A percentile compares a stretch with the other conserved stretches of the same genome.
Conservation (phyloP, 2,113 vertebrate species). For the Pipra filicauda region DNA sequence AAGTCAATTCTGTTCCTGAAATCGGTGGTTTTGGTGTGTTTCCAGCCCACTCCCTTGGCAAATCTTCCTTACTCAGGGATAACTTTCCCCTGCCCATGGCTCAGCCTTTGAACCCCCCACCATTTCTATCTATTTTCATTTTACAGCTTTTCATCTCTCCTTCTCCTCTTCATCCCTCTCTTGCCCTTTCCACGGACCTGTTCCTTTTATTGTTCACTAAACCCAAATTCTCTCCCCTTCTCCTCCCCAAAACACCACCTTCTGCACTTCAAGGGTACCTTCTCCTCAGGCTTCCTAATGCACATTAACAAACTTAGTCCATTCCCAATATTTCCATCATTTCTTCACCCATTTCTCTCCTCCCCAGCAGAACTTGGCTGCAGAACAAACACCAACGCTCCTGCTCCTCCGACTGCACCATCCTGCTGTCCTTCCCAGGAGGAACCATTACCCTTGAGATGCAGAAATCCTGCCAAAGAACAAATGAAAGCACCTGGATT, state of each 20-base stretch:
- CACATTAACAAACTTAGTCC: not conserved
- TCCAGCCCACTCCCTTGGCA: not conserved
- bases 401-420: not conserved
- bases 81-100: accelerated
- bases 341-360: not conserved
- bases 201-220: not conserved
- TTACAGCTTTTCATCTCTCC: not conserved
- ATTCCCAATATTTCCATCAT: not conserved
- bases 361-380: not conserved
- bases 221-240: not conserved
- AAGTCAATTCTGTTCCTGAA: not conserved
- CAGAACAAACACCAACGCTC: not conserved
- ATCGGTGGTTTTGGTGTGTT: not conserved
- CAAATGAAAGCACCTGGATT: not conserved
- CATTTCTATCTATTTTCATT: not conserved
- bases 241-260: not conserved
- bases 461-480: not conserved
- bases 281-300: not conserved
- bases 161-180: not conserved
- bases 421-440: not conserved
- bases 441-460: not conserved
- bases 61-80: not conserved
- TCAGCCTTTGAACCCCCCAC: not conserved
- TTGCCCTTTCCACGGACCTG: not conserved
- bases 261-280: not conserved